Evolutionary conservation across 2,888 invertebrate species (phyloP).

Genomic region (Sesia bembeciformis): DNA sequence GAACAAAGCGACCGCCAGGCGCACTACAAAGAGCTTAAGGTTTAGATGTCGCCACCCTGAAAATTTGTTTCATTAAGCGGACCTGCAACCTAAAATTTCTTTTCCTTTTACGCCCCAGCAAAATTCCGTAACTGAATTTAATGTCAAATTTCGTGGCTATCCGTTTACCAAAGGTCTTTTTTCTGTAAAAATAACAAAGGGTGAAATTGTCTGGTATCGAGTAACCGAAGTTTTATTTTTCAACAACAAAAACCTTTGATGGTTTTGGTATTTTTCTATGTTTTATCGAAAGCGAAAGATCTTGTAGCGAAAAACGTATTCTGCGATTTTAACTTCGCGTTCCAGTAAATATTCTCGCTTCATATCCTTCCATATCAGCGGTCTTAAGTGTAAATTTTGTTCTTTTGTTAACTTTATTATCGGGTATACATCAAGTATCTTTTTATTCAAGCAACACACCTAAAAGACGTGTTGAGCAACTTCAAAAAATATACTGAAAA

Average conservation of each 20-base stretch:
- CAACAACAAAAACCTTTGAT: background rate
- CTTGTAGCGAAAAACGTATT: no score
- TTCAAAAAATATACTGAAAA: no score
- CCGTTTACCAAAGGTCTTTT: slow-evolving; percentile 40
- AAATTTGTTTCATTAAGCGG: slow-evolving; percentile 70
- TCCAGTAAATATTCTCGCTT: no score
- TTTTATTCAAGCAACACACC: no score
- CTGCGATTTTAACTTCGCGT: no score
- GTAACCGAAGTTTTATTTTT: slow-evolving; percentile 29
- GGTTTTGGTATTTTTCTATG: background rate
- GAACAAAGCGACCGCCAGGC: slow-evolving; percentile 44
- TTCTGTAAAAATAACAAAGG: slow-evolving; percentile 37
- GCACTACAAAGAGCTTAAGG: slow-evolving; percentile 66
- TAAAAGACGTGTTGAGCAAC: no score
- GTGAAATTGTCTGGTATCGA: slow-evolving; percentile 35
- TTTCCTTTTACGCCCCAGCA: slow-evolving; percentile 39
- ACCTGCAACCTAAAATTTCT: slow-evolving; percentile 47
- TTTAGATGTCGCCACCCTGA: slow-evolving; percentile 62
- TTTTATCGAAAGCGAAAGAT: no score
- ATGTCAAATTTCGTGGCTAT: slow-evolving; percentile 44
- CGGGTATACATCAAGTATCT: no score
- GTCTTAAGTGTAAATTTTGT: no score
- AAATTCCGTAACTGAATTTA: slow-evolving; percentile 40
- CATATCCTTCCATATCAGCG: no score
- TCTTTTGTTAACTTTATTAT: no score